Base-by-base conservation (phyloP, 1,140 invertebrate species). In the Rhynchophorus ferrugineus region DNA sequence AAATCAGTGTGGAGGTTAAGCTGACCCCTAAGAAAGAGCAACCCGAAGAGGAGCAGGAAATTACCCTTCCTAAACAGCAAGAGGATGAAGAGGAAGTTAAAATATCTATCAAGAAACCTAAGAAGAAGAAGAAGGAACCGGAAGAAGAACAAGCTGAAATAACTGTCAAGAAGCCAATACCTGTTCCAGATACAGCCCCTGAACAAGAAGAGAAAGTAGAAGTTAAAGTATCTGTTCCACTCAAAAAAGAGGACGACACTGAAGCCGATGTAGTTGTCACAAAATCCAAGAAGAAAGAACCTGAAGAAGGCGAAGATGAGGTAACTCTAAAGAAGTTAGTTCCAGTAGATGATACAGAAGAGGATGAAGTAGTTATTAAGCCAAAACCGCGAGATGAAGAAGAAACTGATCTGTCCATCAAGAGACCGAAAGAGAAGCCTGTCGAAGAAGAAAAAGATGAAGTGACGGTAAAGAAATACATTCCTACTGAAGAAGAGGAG, bases 71-170 rank as follows among this genome's bases (percentile, higher is more conserved):
- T 1, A 45, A 17, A 24, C 20, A 21, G 14, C 8, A 46, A 48
- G 57, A 54, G 24, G 64, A 54, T 20, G 43, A 39, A 19, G 71
- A 72, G 9, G 54, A 46, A 39, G 57, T 24, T 2, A 29, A 56
- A 39, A 33, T 29, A 7, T 17, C 14, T 13, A 45, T 44, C n/a
- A 54, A 47, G 29, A 47, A 41, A 42, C 42, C 39, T 3, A 44
- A 44, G 13, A 45, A 54, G 46, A 19, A 16, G 13, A 19, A 39
- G 13, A 45, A 54, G 42, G 21, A 13, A 18, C 36, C 45, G 8
- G 35, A 45, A 33, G 34, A 39, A 29, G 24, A 29, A 6, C 24
- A 29, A 29, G 24, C 24, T 29, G 24, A 29, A 29, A 29, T 29
- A 6, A 29, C 24, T 6, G 11, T 29, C 11, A 29, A 29, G 34